phyloP scores from a whole-genome alignment of 2,113 vertebrate species.

The Protobothrops flavoviridis region DNA sequence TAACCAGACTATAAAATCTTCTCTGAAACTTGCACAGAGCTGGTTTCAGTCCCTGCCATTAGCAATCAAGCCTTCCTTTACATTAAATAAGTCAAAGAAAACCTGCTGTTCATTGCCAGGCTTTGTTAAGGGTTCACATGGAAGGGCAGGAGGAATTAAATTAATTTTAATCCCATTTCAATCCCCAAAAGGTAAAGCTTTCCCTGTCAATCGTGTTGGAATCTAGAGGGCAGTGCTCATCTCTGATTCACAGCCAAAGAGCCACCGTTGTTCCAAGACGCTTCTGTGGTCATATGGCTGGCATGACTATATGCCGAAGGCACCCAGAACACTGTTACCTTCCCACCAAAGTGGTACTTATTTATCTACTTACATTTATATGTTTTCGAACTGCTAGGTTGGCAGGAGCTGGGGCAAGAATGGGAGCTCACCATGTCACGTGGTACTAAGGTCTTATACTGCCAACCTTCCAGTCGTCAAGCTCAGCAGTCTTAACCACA shows the following conservation, averaged over 20 bases:
- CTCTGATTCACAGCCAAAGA: not conserved
- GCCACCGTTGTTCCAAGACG: not conserved
- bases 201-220: not conserved
- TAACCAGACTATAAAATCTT: not conserved
- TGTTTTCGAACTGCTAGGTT: not conserved
- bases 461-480: not conserved
- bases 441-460: not conserved
- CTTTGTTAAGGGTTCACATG: not conserved
- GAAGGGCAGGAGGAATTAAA: not conserved
- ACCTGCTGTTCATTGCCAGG: not conserved
- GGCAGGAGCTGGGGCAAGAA: not conserved
- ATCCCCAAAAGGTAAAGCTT: not conserved
- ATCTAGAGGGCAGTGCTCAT: not conserved
- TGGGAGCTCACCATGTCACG: not conserved
- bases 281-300: not conserved
- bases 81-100: not conserved
- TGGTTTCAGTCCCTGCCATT: constrained; percentile 2
- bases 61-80: not conserved
- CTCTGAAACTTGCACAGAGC: not conserved
- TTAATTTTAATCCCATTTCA: not conserved
- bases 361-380: not conserved
- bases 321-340: not conserved
- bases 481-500: not conserved
- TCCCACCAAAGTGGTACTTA: not conserved
- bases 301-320: not conserved